A percentile compares a stretch with the other conserved stretches of the same genome.
phyloP scores from a whole-genome alignment of 1,140 invertebrate genomes.

The Drosophila sulfurigaster region DNA sequence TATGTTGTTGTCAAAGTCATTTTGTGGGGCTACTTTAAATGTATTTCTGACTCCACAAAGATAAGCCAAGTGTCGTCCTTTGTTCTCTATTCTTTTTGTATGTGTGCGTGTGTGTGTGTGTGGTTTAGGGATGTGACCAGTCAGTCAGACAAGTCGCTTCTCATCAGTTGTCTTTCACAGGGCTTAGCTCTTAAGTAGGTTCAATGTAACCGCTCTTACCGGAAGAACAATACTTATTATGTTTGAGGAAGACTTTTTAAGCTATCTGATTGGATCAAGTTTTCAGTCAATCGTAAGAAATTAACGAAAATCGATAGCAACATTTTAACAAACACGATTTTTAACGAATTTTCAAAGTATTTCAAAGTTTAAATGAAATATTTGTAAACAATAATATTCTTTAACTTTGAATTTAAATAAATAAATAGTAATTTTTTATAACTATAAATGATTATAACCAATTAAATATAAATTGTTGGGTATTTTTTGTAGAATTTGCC shows the following conservation, averaged over 20 bases:
- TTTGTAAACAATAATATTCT: too few species aligned
- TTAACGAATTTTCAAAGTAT: too few species aligned
- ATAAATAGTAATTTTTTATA: too few species aligned
- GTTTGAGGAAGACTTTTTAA: neutral
- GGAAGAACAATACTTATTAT: neutral
- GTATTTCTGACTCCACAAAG: conserved; percentile 15
- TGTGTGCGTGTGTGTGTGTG: neutral
- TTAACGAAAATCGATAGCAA: neutral
- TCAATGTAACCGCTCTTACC: neutral
- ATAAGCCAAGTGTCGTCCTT: conserved; percentile 32
- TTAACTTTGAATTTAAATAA: too few species aligned
- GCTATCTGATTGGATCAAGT: neutral
- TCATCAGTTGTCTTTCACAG: conserved; percentile 17
- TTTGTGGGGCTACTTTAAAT: conserved; percentile 41
- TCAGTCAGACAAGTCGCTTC: neutral
- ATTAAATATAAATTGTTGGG: too few species aligned
- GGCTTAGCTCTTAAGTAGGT: conserved; percentile 32
- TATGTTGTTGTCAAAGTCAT: conserved; percentile 52
- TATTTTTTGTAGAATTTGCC: too few species aligned
- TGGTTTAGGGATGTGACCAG: neutral
- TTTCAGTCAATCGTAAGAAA: neutral
- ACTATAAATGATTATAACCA: too few species aligned
- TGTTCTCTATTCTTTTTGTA: neutral
- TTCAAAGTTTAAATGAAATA: too few species aligned
- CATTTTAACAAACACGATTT: too few species aligned